Evolutionary conservation across 2,113 vertebrate species (phyloP), one percentile per base, ranked within the genome.

Genomic region (Grus americana): DNA sequence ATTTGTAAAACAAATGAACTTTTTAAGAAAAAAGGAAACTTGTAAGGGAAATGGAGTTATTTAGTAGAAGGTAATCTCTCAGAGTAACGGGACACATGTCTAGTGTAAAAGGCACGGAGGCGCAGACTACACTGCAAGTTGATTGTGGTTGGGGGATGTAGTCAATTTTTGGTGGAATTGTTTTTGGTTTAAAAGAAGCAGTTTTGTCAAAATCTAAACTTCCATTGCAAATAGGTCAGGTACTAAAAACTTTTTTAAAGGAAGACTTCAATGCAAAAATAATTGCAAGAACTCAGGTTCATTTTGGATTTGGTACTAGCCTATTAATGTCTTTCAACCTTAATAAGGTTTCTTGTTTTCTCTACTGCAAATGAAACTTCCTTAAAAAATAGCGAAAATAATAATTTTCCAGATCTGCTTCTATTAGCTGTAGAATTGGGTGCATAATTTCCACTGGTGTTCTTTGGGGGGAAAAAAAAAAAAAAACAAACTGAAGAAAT

Each of bases 31-130:
- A 57, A 91, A 7, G 20, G 40, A 16, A 52, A 20, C 13, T 59
- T 61, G 6, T 74, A 38, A 76, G 36, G 49, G 71, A 71, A 76
- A 10, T 3, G 1, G 63, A 55, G 32, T 52, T 87, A 29, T 32
- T 80, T 29, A 47, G 79, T 29, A 47, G 79, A 34, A 54, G 46
- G 24, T 22, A 40, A 21, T 54, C 38, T 38, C 57, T 18, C 23
- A 9, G 3, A 13, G 49, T 11, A 34, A 23, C 0, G 0, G 36
- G 81, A 30, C 4, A 6, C 32, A 4, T 3, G 12, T 62, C 36
- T 11, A 36, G 42, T n/a, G 5, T 7, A 15, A 36, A 29, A 17
- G 21, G 32, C 52, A 52, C 1, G 1, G 36, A 29, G 26, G 54
- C n/a, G 18, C 47, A 32, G 79, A n/a, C 29, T 11, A 2, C 4